phyloP scores from a whole-genome alignment of 2,888 invertebrate genomes.

The Pteria penguin region DNA sequence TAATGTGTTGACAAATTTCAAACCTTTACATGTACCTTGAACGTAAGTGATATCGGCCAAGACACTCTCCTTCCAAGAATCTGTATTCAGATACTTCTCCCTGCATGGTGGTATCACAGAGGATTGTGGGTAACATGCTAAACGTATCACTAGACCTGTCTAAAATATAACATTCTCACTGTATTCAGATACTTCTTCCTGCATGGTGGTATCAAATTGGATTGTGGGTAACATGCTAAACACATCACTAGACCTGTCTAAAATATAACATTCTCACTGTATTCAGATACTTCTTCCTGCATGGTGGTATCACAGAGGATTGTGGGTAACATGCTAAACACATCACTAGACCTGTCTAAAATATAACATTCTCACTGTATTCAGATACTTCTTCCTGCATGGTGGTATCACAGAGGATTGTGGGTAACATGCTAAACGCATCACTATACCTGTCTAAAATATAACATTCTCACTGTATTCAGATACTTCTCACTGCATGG shows the following conservation, averaged over 20 bases:
- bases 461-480: too few relatives aligned
- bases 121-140: conserved; percentile 52
- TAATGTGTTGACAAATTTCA: too few relatives aligned
- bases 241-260: conserved; percentile 61
- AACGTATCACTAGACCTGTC: conserved; percentile 59
- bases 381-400: too few relatives aligned
- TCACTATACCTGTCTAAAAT: too few relatives aligned
- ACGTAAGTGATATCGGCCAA: conserved; percentile 59
- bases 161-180: too few relatives aligned
- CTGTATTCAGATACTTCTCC: conserved; percentile 53
- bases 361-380: too few relatives aligned
- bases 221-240: conserved; percentile 52
- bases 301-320: conserved; percentile 28
- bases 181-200: conserved; percentile 54
- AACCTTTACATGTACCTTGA: conserved; percentile 55
- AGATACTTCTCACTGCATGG: too few relatives aligned
- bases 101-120: conserved; percentile 40
- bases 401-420: too few relatives aligned
- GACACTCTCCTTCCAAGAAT: conserved; percentile 65
- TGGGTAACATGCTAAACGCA: too few relatives aligned
- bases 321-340: conserved; percentile 55
- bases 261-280: too few relatives aligned
- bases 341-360: conserved; percentile 59
- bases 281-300: conserved; percentile 53
- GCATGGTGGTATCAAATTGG: conserved; percentile 37